phyloP scores from a whole-genome alignment of 2,888 invertebrate genomes.

The Drosophila affinis region DNA sequence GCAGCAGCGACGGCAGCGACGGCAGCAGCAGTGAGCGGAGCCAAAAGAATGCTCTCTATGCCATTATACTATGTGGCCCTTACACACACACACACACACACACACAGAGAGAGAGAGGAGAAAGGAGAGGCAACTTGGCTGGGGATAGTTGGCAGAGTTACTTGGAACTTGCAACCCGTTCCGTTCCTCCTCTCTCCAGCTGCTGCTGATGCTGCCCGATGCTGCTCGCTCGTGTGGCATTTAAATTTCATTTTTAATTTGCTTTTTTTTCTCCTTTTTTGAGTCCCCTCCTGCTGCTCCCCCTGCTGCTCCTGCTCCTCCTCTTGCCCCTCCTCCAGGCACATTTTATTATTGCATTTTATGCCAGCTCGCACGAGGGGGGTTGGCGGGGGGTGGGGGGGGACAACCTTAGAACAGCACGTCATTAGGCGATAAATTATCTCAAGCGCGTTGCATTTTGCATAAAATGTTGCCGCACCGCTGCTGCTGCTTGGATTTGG shows the following conservation, averaged over 20 bases:
- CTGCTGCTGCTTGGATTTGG: constrained; percentile 33
- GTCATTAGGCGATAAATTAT: constrained; percentile 79
- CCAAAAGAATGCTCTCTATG: constrained; percentile 56
- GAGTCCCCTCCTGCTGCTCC: constrained; percentile 11
- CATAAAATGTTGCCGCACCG: constrained; percentile 64
- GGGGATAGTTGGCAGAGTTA: constrained; percentile 45
- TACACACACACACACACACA: not conserved
- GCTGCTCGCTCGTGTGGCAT: constrained; percentile 55
- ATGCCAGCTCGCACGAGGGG: constrained; percentile 36
- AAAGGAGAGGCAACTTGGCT: not conserved
- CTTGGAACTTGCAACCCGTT: constrained; percentile 28
- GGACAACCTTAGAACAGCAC: constrained; percentile 75
- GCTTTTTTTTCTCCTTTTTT: constrained; percentile 26
- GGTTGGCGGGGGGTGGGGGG: not conserved
- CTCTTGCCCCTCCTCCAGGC: constrained; percentile 41
- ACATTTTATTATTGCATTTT: constrained; percentile 71
- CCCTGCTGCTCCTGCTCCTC: constrained; percentile 2
- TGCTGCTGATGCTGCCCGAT: constrained; percentile 26
- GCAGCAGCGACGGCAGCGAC: constrained; percentile 50
- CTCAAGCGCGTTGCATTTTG: constrained; percentile 67
- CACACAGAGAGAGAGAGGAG: not conserved
- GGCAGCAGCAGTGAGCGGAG: constrained; percentile 53
- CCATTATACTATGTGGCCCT: constrained; percentile 16
- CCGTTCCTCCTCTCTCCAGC: constrained; percentile 1
- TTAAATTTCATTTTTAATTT: constrained; percentile 73